Percentiles rank a stretch among this genome's conserved stretches.
These are phyloP conservation scores for Nyctibius bracteatus DNA, from an alignment of 2,113 vertebrate genomes.

Conservation along the genomic window DNA sequence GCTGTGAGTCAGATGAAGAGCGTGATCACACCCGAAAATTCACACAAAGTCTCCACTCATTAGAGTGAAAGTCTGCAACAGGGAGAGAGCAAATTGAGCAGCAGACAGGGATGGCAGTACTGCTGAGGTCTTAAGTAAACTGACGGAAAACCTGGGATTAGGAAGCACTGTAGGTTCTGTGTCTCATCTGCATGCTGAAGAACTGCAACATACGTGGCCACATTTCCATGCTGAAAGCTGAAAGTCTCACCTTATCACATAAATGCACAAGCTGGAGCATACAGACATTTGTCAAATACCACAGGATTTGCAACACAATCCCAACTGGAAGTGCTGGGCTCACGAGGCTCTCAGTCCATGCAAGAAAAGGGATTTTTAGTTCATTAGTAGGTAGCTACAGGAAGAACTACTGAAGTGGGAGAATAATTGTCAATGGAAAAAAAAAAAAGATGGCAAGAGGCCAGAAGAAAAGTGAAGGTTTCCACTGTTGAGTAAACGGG, in stretches of 20 bases:
- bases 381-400: background rate
- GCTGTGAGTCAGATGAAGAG: background rate
- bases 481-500: background rate
- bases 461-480: background rate
- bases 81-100: background rate
- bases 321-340: background rate
- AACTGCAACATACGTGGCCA: background rate
- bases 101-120: background rate
- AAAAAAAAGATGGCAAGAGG: background rate
- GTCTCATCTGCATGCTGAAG: background rate
- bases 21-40: background rate
- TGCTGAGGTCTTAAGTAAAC: rapidly evolving
- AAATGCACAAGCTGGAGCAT: background rate
- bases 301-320: background rate
- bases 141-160: background rate
- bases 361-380: background rate
- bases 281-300: background rate
- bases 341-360: background rate
- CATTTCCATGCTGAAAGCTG: background rate
- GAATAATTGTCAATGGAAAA: background rate
- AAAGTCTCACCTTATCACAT: background rate
- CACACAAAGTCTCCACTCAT: background rate
- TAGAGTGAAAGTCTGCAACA: background rate
- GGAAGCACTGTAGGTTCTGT: background rate
- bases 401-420: background rate